These are phyloP conservation scores for Vespertilio murinus DNA, from an alignment of 2,797 vertebrate genomes.

Conservation along the genomic window DNA sequence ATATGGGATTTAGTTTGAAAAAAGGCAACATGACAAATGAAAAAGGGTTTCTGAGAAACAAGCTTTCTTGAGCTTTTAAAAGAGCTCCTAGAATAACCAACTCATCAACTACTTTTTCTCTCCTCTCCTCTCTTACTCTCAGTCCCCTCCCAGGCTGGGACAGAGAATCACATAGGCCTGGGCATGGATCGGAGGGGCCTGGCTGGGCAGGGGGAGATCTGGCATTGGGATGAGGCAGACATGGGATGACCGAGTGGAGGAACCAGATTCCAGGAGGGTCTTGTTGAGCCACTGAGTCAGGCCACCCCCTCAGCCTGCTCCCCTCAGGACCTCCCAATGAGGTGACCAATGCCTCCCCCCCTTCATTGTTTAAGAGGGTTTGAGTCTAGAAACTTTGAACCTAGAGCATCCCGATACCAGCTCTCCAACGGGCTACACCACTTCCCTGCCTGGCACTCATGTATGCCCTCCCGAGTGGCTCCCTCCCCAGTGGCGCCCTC, in stretches of 20 bases:
- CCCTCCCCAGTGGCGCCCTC: neutral
- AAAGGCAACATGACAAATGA: neutral
- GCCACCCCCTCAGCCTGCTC: neutral
- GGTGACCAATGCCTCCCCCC: neutral
- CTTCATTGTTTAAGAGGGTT: neutral
- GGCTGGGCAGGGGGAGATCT: neutral
- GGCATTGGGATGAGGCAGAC: neutral
- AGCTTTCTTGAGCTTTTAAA: neutral
- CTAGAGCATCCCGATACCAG: neutral
- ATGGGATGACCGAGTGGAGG: neutral
- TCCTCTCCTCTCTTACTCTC: neutral
- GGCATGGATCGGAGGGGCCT: neutral
- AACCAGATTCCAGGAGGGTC: neutral
- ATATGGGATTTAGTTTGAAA: constrained; percentile 6
- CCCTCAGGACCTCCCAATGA: neutral
- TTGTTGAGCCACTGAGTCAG: neutral
- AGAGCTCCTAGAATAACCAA: neutral
- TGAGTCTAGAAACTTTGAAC: neutral
- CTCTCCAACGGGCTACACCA: rapidly evolving
- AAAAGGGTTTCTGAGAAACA: neutral
- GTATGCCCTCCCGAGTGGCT: neutral
- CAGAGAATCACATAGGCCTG: neutral
- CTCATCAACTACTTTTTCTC: neutral
- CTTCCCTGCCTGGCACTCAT: neutral
- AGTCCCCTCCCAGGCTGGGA: neutral